A percentile compares a stretch with the other conserved stretches of the same genome.
Conservation (phyloP, 92 coral and sea anemone species). For the Desmophyllum pertusum region DNA sequence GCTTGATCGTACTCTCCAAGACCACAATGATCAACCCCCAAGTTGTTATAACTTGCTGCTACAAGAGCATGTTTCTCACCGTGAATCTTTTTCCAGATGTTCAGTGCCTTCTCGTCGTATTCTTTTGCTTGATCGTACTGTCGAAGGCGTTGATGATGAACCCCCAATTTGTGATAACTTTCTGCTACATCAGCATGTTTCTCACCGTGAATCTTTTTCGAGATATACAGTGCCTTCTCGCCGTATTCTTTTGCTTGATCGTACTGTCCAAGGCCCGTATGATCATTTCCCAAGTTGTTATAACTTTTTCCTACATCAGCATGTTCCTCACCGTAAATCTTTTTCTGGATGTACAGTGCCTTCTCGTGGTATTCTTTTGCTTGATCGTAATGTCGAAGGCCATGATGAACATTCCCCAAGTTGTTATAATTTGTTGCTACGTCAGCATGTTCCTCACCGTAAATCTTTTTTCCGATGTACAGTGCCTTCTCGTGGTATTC, state of each 20-base stretch:
- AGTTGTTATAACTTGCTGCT: neutral
- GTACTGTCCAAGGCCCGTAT: too few species aligned
- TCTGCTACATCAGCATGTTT: neutral
- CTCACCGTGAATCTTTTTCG: neutral
- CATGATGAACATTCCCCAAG: neutral
- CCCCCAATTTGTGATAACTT: neutral
- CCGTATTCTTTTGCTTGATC: too few species aligned
- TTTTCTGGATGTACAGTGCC: neutral
- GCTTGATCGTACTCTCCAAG: neutral
- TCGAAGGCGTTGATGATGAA: neutral
- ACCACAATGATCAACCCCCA: neutral
- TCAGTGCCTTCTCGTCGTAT: neutral
- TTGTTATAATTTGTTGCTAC: neutral
- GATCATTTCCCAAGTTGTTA: neutral
- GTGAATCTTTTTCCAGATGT: neutral
- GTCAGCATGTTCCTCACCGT: neutral
- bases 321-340: constrained; percentile 8
- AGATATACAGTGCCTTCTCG: too few species aligned
- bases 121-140: neutral
- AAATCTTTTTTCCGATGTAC: neutral
- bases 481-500: neutral
- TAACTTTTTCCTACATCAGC: neutral
- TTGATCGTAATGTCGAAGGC: neutral
- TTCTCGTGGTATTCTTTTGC: neutral
- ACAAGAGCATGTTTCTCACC: neutral